Evolutionary conservation across 53 echinoderm and acorn worm species (phyloP).

Genomic region (Luidia sarsii): DNA sequence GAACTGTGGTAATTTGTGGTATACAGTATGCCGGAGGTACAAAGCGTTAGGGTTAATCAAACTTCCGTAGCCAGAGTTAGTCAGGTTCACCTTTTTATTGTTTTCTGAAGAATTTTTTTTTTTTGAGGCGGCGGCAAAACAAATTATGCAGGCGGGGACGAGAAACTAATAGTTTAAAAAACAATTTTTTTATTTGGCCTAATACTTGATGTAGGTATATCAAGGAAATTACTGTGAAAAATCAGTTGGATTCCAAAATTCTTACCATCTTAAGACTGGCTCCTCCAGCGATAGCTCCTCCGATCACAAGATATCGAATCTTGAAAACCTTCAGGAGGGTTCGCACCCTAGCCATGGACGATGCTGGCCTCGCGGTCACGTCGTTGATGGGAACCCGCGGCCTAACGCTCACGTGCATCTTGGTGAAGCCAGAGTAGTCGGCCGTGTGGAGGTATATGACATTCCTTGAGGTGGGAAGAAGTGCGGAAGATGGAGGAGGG

Average conservation of each 20-base stretch:
- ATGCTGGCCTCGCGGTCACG: slow-evolving; percentile 58
- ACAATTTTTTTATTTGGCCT: too few relatives aligned
- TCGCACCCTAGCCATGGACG: slow-evolving; percentile 47
- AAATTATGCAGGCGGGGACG: too few relatives aligned
- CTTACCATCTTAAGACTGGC: slow-evolving; percentile 82
- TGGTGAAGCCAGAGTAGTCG: slow-evolving; percentile 67
- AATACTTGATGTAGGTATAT: too few relatives aligned
- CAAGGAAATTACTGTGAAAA: too few relatives aligned
- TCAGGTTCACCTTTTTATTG: too few relatives aligned
- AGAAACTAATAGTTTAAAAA: too few relatives aligned
- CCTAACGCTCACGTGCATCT: slow-evolving; percentile 64
- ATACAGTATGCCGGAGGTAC: too few relatives aligned
- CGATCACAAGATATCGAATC: slow-evolving; percentile 89
- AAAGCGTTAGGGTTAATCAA: neutral
- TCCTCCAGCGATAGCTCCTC: slow-evolving; percentile 88
- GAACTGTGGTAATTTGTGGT: too few relatives aligned
- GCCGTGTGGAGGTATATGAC: slow-evolving; percentile 34
- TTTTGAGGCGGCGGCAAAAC: too few relatives aligned
- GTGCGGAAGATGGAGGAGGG: slow-evolving; percentile 27
- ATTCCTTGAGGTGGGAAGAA: slow-evolving; percentile 17
- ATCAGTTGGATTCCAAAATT: too few relatives aligned
- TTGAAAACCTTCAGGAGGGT: slow-evolving; percentile 67
- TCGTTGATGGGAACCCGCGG: slow-evolving; percentile 68
- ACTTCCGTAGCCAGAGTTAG: neutral
- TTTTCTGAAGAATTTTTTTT: too few relatives aligned